Evolutionary conservation across 2,888 invertebrate genomes (phyloP), one percentile per base, ranked within the genome.

Genomic region (Laothoe populi): DNA sequence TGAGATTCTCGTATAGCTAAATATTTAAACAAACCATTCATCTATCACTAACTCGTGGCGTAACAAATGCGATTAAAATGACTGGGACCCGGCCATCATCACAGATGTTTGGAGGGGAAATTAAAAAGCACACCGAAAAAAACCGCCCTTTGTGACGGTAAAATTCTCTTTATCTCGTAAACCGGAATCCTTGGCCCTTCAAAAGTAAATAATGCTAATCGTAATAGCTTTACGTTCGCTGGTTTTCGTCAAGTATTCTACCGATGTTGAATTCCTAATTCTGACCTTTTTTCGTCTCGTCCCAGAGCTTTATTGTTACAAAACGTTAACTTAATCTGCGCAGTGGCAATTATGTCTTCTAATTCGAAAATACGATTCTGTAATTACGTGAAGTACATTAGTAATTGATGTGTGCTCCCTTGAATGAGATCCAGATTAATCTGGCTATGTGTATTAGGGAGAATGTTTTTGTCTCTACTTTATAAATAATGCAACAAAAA

Each of bases 181-280:
- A 92, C 92, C 88, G 89, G 91, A 89, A 90, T 91, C 84, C 77
- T 75, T 82, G 81, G 86, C 84, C 88, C 90, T 90, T 89, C 79
- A 81, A 77, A 72, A 74, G 77, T 79, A 83, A 89, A 90, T 91
- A 90, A 91, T 90, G 90, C 91, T 92, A 92, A 92, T 92, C 90
- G 87, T 91, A 92, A 92, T 90, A 83, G 87, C 86, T 92, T 90
- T 92, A 92, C 90, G 88, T 90, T 90, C 88, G 81, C 69, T 72
- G 88, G 84, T 88, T 88, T 86, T 88, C 86, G 85, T 91, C 85
- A 86, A 91, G 91, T 88, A 88, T 90, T 83, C 75, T 76, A 84
- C 83, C 79, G 80, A 75, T 69, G 72, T 72, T 73, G 79, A 77
- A 79, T 82, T 85, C 84, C 78, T 82, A 81, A 83, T 49, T 49